Percentiles rank a stretch among this genome's conserved stretches.
These are phyloP conservation scores for Carcina quercana DNA, from an alignment of 2,888 invertebrate species.

Conservation along the genomic window DNA sequence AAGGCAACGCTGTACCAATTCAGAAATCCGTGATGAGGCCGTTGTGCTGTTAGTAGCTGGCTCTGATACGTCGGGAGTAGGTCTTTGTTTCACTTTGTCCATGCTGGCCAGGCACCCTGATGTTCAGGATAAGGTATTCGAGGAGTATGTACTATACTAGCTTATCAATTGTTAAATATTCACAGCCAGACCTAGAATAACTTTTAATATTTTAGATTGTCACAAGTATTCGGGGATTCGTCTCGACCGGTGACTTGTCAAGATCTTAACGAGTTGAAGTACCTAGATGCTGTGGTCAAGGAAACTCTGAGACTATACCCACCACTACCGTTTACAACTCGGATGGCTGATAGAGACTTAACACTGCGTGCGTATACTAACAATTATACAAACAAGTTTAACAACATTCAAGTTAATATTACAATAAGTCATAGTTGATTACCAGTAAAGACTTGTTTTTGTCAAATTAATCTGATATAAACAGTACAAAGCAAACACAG, in stretches of 20 bases:
- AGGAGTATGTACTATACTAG: constrained; percentile 19
- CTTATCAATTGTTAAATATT: no score
- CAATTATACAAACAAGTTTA: no score
- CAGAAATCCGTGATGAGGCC: constrained; percentile 26
- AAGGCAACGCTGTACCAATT: constrained; percentile 2
- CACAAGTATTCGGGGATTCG: constrained; percentile 24
- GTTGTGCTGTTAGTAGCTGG: constrained; percentile 24
- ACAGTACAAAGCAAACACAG: no score
- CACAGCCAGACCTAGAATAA: no score
- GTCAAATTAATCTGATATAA: no score
- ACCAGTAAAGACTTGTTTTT: no score
- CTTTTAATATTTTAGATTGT: constrained; percentile 13
- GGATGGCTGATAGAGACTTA: constrained; percentile 20
- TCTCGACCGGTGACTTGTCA: constrained; percentile 19
- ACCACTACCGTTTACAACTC: constrained; percentile 23
- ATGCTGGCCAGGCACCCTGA: constrained; percentile 28
- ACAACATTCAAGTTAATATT: no score
- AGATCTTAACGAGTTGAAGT: constrained; percentile 29
- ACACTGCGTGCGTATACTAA: no score
- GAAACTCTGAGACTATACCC: constrained; percentile 30
- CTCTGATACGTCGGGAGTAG: constrained; percentile 28
- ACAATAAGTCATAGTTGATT: no score
- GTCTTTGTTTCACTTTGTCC: constrained; percentile 20
- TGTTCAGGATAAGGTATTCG: constrained; percentile 31
- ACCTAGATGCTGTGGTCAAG: constrained; percentile 35